These are phyloP conservation scores for Himantopus leucocephalus DNA, from an alignment of 2,113 vertebrate species.

Conservation along the genomic window DNA sequence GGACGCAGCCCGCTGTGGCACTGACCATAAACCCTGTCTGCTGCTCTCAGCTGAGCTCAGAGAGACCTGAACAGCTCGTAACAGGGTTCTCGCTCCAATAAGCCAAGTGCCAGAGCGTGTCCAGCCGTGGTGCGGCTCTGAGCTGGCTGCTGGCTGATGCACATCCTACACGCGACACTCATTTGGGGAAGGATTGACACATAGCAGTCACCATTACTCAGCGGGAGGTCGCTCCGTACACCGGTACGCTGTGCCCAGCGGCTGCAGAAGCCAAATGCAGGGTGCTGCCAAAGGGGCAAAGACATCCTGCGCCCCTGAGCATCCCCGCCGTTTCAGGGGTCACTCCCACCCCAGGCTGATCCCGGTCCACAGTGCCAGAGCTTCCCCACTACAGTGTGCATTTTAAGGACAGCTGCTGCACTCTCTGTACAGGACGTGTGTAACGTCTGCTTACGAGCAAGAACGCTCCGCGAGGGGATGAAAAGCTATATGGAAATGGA, in stretches of 20 bases:
- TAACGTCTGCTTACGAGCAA: neutral
- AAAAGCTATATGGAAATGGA: slow-evolving; percentile 32
- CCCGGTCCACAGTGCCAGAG: accelerated
- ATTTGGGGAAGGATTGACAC: neutral
- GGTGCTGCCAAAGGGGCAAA: neutral
- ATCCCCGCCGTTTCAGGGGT: neutral
- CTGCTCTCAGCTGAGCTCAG: neutral
- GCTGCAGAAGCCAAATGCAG: accelerated
- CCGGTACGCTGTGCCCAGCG: accelerated
- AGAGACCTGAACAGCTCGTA: neutral
- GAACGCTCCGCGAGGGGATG: neutral
- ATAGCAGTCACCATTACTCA: neutral
- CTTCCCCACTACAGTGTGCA: neutral
- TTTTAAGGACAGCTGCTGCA: neutral
- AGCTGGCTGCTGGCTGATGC: neutral
- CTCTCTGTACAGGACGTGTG: neutral
- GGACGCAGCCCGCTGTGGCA: neutral
- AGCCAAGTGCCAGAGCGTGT: neutral
- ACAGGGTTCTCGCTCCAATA: neutral
- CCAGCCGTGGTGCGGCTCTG: accelerated
- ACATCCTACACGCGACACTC: accelerated
- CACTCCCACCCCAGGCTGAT: neutral
- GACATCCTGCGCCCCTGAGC: neutral
- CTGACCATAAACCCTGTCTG: neutral
- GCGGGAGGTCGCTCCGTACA: accelerated